Percentiles rank a stretch among this genome's conserved stretches.
Conservation (phyloP, 2,113 vertebrate genomes). For the Hymenochirus boettgeri region DNA sequence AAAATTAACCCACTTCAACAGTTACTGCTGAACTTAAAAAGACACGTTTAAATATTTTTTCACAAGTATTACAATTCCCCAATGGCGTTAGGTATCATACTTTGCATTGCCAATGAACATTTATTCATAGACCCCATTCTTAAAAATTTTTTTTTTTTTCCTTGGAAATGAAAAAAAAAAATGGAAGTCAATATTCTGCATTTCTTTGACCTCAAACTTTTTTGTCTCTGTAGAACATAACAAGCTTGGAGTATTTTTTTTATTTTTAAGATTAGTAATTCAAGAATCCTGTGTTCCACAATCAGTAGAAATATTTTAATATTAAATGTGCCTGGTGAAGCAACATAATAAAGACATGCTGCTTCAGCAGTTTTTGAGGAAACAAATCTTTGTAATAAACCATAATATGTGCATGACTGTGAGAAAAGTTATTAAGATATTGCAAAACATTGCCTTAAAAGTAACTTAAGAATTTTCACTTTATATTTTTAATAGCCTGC, state of each 20-base stretch:
- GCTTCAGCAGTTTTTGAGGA: conserved; percentile 26
- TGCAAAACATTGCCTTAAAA: conserved; percentile 16
- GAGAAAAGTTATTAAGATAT: conserved; percentile 22
- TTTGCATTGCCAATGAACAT: no score
- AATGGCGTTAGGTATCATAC: no score
- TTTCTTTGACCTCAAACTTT: not conserved
- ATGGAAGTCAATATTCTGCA: not conserved
- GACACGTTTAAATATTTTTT: no score
- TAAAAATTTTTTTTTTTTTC: no score
- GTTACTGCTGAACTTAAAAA: no score
- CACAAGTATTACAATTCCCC: no score
- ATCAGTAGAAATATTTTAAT: conserved; percentile 21
- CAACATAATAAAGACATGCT: conserved; percentile 18
- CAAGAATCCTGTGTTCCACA: not conserved
- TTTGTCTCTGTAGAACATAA: conserved; percentile 1
- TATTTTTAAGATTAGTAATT: not conserved
- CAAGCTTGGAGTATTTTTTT: conserved; percentile 6
- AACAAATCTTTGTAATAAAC: conserved; percentile 33
- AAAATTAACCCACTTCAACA: no score
- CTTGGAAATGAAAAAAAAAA: not conserved
- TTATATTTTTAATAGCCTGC: conserved; percentile 35
- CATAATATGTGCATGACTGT: conserved; percentile 18
- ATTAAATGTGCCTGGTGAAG: conserved; percentile 20
- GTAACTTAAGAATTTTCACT: conserved; percentile 19
- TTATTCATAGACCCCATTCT: no score